A percentile compares a stretch with the other conserved stretches of the same genome.
phyloP scores from a whole-genome alignment of 2,888 invertebrate genomes.

The Bembecia ichneumoniformis region DNA sequence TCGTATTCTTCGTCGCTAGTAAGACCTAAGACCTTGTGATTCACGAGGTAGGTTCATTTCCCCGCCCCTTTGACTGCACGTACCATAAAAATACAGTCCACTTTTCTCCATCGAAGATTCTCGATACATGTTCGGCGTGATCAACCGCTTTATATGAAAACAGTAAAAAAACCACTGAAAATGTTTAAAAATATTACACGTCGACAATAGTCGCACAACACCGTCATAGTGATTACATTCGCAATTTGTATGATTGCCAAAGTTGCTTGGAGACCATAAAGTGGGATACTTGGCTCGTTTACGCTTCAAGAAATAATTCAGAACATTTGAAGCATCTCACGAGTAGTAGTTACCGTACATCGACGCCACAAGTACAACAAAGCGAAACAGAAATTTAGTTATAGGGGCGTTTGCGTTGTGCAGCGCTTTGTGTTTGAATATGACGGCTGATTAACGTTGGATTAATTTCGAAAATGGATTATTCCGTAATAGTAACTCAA shows the following conservation, averaged over 20 bases:
- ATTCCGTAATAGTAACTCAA: too few relatives aligned
- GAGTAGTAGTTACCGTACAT: not conserved
- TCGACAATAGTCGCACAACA: not conserved
- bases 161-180: too few relatives aligned
- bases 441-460: not conserved
- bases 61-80: too few relatives aligned
- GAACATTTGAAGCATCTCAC: not conserved
- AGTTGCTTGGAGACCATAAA: not conserved
- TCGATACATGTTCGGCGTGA: too few relatives aligned
- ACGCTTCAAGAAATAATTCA: not conserved
- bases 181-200: not conserved
- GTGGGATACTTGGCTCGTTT: not conserved
- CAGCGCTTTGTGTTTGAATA: not conserved
- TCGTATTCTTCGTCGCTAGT: too few relatives aligned
- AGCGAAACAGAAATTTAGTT: not conserved
- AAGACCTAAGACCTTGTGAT: too few relatives aligned
- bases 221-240: conserved; percentile 9
- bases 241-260: conserved; percentile 2
- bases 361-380: not conserved
- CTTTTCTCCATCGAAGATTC: too few relatives aligned
- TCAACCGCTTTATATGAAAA: too few relatives aligned
- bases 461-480: too few relatives aligned
- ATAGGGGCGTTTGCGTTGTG: not conserved
- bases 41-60: too few relatives aligned
- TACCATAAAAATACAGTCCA: too few relatives aligned